Base-by-base conservation (phyloP, 2,113 vertebrate genomes). In the Proterorhinus semilunaris region DNA sequence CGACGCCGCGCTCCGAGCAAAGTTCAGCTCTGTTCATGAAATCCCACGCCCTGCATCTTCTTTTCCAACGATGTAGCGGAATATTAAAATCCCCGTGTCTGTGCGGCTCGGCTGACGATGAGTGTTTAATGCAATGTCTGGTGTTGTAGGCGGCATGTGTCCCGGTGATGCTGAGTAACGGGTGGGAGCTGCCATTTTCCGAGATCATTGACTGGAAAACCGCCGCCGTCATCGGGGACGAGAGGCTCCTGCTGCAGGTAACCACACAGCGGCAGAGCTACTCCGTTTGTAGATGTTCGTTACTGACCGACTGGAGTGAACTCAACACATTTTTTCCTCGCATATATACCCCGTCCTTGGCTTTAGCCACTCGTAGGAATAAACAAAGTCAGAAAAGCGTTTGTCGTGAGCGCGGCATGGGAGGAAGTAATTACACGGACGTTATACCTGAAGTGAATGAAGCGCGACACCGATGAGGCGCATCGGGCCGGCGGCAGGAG, bases 161-260 rank as follows among this genome's bases (percentile, higher is more conserved):
- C 62, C 91, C 92, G 0, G 92, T 93, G 74, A 92, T 93, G 91
- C 91, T 93, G 82, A 93, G 92, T 78, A 93, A 93, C 68, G 92
- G 92, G 58, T 93, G 92, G 92, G 91, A 92, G 89, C 91, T 92
- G 71, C 92, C 92, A 66, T 93, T 93, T 86, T 92, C 92, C 0
- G 92, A 92, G 80, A 91, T 93, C 87, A 92, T 93, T 68, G 88
- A 90, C 89, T 92, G 92, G 91, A 93, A 92, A 85, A 92, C 87
- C 0, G 91, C 91, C 0, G 91, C 91, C n/a, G 90, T 93, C 82
- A 92, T 93, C 67, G 92, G 92, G 15, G 92, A 93, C 79, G 92
- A 93, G 88, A 82, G 92, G 83, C 91, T 93, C 42, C 86, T 93
- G 75, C 90, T 93, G 67, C 92, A 93, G 92, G 92, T 93, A 84